Percentiles rank a stretch among this genome's conserved stretches.
phyloP scores from a whole-genome alignment of 2,888 invertebrate species.

The Iphiclides podalirius region DNA sequence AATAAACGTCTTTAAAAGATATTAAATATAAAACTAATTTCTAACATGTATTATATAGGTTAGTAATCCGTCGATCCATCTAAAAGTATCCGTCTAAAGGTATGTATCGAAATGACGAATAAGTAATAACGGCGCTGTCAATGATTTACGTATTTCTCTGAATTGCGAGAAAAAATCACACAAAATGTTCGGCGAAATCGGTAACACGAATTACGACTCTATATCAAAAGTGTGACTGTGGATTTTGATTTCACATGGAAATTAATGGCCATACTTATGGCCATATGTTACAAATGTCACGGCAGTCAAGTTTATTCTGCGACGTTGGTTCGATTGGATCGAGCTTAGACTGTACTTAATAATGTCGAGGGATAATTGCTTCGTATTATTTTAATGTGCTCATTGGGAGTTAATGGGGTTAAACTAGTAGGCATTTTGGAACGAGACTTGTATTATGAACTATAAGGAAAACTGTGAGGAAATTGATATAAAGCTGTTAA shows the following conservation, averaged over 20 bases:
- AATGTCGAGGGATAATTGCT: slow-evolving; percentile 18
- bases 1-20: too few species aligned
- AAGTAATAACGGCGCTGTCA: too few species aligned
- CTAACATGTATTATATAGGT: too few species aligned
- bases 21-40: too few species aligned
- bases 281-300: slow-evolving; percentile 28
- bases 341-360: slow-evolving; percentile 18
- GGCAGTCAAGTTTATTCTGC: slow-evolving; percentile 23
- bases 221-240: not conserved
- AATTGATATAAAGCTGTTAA: too few species aligned
- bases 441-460: too few species aligned
- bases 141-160: slow-evolving; percentile 9
- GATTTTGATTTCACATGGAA: slow-evolving; percentile 5
- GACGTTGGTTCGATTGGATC: slow-evolving; percentile 3
- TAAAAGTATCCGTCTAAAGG: too few species aligned
- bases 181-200: too few species aligned
- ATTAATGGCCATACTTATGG: slow-evolving; percentile 21
- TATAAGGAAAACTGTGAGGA: too few species aligned
- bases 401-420: not conserved
- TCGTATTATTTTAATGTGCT: slow-evolving; percentile 6
- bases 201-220: slow-evolving; percentile 9
- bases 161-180: too few species aligned
- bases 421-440: too few species aligned
- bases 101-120: slow-evolving; percentile 1
- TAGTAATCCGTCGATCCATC: too few species aligned